Evolutionary conservation across 2,113 vertebrate species (phyloP), one percentile per base, ranked within the genome.

Genomic region (Sinocyclocheilus anophthalmus): DNA sequence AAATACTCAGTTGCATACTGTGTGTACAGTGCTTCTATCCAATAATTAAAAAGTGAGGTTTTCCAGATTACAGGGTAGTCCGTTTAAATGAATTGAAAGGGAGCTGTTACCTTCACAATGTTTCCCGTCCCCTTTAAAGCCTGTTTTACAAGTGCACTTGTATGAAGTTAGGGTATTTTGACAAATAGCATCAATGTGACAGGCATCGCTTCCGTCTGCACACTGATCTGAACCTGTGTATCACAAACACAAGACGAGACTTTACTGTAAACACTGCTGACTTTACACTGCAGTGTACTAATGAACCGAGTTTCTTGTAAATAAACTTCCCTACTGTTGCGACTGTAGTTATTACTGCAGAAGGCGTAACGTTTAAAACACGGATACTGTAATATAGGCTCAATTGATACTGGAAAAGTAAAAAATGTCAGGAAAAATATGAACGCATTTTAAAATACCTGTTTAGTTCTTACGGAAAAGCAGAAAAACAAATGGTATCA

Each of bases 121-220:
- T 88, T 92, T 95, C 75, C 98, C 98, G 82, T 98, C 96, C 0
- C 98, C 97, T 87, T 95, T 96, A 94, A 96, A 99, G 67, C 97
- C 98, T 78, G 96, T 92, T 93, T 96, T 98, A 90, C 98, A 99
- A 65, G 85, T 96, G 94, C 98, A 99, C 94, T 97, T 99, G 94
- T 97, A 99, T 16, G 96, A 97, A 87, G 94, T 94, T 12, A 92
- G 96, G 39, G 96, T 97, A 89, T 97, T 97, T 78, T 98, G 97
- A 93, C 97, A 99, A 94, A 99, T 94, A 48, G 98, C 98, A 90
- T 98, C 96, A 24, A 95, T 93, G 90, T 99, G 97, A 95, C 98
- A 99, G 93, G 96, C 95, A 87, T 99, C 97, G 61, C 95, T 95
- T 83, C 96, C 96, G 85, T 96, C 94, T 70, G 95, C 91, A 89